phyloP scores from a whole-genome alignment of 92 coral and sea anemone genomes.

The Epizoanthus rinbou region DNA sequence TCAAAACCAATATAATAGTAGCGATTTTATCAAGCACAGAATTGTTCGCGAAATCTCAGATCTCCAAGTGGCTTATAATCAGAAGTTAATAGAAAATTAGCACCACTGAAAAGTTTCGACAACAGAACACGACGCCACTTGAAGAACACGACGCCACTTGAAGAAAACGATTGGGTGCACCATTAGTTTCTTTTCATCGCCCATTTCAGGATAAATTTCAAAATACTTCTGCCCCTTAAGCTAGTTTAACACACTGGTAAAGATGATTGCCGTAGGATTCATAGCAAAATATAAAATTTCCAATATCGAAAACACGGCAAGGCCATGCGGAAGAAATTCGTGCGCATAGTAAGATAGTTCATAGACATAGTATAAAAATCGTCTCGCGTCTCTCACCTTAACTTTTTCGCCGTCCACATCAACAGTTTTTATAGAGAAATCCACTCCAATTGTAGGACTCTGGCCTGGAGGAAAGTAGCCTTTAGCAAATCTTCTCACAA shows the following conservation, averaged over 20 bases:
- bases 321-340: neutral
- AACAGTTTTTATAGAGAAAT: slow-evolving; percentile 93
- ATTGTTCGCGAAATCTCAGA: no score
- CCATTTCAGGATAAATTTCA: no score
- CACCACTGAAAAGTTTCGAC: no score
- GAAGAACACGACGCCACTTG: no score
- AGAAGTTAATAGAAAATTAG: no score
- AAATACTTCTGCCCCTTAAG: neutral
- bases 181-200: no score
- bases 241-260: neutral
- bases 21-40: no score
- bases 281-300: neutral
- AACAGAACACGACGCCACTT: no score
- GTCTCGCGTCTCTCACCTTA: slow-evolving; percentile 63
- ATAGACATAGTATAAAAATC: no score
- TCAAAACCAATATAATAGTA: no score
- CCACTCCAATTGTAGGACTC: slow-evolving; percentile 99
- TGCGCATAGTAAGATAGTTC: neutral
- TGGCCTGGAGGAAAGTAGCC: slow-evolving; percentile 94
- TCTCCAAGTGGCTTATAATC: no score
- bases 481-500: slow-evolving; percentile 91
- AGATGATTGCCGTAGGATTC: neutral
- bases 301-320: neutral
- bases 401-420: slow-evolving; percentile 94
- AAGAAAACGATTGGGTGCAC: no score